Evolutionary conservation across 2,113 vertebrate species (phyloP).

Genomic region (Ellobius talpinus): DNA sequence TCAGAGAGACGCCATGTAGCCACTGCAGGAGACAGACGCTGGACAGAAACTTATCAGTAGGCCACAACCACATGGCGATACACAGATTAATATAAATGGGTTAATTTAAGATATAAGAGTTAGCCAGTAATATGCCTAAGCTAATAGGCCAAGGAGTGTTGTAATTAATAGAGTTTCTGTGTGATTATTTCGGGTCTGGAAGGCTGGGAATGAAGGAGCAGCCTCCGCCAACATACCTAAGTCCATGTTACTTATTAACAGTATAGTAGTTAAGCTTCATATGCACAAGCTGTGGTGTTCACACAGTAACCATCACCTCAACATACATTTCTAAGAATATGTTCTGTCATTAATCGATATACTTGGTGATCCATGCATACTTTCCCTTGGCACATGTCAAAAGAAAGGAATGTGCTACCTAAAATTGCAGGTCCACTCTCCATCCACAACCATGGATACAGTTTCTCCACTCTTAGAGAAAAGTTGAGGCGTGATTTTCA

Average conservation of each 20-base stretch:
- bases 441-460: background rate
- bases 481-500: background rate
- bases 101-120: no score
- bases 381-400: background rate
- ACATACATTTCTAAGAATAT: background rate
- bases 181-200: no score
- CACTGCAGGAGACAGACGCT: no score
- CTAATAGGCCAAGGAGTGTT: no score
- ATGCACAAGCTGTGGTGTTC: background rate
- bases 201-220: no score
- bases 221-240: background rate
- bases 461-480: background rate
- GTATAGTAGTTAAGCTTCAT: background rate
- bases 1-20: no score
- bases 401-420: background rate
- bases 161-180: no score
- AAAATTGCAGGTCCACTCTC: background rate
- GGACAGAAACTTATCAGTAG: no score
- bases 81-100: no score
- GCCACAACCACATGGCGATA: no score
- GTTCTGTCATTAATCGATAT: background rate
- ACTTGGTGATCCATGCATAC: background rate
- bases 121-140: no score
- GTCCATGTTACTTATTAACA: background rate
- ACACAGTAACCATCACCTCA: background rate